Evolutionary conservation across 2,113 vertebrate species (phyloP).

Genomic region (Caretta caretta): DNA sequence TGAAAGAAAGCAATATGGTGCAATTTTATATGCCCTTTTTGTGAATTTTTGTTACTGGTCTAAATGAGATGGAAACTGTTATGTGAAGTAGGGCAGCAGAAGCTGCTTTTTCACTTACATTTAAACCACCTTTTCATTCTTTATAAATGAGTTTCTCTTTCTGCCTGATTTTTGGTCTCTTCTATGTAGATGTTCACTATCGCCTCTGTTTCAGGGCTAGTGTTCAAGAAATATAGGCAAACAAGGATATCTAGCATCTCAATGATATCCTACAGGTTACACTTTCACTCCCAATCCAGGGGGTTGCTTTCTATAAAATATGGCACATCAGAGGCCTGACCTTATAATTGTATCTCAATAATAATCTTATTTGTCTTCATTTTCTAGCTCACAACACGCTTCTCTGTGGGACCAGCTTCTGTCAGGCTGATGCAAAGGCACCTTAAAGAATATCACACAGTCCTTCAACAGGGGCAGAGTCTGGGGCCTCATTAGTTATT

Average conservation of each 20-base stretch:
- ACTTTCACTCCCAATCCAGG: neutral
- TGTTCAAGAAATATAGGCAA: neutral
- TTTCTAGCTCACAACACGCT: neutral
- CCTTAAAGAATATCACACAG: neutral
- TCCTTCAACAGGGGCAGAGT: neutral
- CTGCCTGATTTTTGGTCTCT: neutral
- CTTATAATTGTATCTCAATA: neutral
- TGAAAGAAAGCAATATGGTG: neutral
- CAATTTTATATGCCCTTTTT: constrained; percentile 12
- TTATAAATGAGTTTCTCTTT: neutral
- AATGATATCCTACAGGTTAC: neutral
- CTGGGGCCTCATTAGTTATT: neutral
- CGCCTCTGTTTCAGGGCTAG: neutral
- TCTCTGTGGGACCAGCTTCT: neutral
- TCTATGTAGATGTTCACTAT: neutral
- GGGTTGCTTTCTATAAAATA: neutral
- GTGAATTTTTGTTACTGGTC: neutral
- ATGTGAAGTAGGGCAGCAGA: neutral
- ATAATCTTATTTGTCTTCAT: neutral
- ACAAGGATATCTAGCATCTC: neutral
- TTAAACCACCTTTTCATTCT: neutral
- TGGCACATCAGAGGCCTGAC: neutral
- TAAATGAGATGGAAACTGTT: neutral
- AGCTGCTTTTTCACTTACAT: neutral
- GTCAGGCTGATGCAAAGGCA: neutral